Conservation (phyloP, 2,113 vertebrate genomes). For the Bombycilla garrulus region DNA sequence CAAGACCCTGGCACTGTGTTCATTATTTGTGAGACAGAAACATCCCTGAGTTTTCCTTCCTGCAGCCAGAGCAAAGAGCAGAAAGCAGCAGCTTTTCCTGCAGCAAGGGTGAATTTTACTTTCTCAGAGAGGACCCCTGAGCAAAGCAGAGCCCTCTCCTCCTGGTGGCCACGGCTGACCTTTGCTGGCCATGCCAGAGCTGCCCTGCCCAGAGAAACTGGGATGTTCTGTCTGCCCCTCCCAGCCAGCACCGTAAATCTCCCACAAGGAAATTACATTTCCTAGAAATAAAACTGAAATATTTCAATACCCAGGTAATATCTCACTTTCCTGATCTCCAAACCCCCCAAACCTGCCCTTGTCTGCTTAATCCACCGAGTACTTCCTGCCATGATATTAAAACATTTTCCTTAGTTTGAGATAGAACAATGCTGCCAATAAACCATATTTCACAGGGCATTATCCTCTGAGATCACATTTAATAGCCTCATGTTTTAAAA, state of each 20-base stretch:
- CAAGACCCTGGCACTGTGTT: accelerated
- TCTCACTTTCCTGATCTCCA: neutral
- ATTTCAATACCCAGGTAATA: neutral
- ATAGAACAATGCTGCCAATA: neutral
- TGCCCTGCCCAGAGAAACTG: neutral
- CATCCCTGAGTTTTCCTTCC: neutral
- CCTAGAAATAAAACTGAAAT: neutral
- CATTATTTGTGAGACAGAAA: neutral
- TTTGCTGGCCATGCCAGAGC: neutral
- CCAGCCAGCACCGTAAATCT: neutral
- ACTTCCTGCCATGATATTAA: constrained; percentile 22
- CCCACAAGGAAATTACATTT: neutral
- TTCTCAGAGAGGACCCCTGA: neutral
- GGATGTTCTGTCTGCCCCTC: neutral
- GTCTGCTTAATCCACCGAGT: neutral
- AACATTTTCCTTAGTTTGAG: neutral
- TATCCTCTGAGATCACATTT: neutral
- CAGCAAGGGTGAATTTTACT: neutral
- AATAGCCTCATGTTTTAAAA: constrained; percentile 12
- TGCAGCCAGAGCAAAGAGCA: neutral
- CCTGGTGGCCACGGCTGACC: neutral
- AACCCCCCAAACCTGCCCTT: neutral
- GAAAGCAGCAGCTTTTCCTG: neutral
- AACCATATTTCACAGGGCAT: constrained; percentile 14
- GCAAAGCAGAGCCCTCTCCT: neutral